A percentile compares a stretch with the other conserved stretches of the same genome.
phyloP scores from a whole-genome alignment of 2,113 vertebrate species.

The Silurus meridionalis region DNA sequence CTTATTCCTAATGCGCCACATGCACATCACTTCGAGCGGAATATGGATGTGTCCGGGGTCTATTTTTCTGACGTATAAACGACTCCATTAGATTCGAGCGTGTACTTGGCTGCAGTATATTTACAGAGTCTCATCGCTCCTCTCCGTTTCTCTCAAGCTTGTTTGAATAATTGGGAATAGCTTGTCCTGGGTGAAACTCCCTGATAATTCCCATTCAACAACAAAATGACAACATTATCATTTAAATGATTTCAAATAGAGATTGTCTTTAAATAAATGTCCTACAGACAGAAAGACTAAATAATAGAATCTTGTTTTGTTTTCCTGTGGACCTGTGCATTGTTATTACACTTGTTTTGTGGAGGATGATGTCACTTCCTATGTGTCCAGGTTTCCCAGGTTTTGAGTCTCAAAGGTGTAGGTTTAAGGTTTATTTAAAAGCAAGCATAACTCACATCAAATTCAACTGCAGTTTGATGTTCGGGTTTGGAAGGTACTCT shows the following conservation, averaged over 20 bases:
- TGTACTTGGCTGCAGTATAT: slow-evolving; percentile 28
- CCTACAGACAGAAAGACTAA: slow-evolving; percentile 6
- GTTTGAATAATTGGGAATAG: slow-evolving; percentile 43
- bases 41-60: slow-evolving; percentile 37
- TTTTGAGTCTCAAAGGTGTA: background rate
- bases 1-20: slow-evolving; percentile 17
- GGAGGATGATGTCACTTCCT: slow-evolving; percentile 16
- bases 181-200: slow-evolving; percentile 34
- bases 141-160: slow-evolving; percentile 38
- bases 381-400: background rate
- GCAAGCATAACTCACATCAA: background rate
- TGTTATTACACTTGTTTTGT: slow-evolving; percentile 14
- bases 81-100: slow-evolving; percentile 45
- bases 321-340: slow-evolving; percentile 22
- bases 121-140: slow-evolving; percentile 31
- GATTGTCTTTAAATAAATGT: background rate
- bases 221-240: slow-evolving; percentile 46
- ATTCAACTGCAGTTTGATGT: background rate
- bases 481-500: background rate
- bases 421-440: background rate
- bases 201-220: slow-evolving; percentile 41
- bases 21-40: slow-evolving; percentile 34
- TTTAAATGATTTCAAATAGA: slow-evolving; percentile 33
- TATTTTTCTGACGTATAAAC: slow-evolving; percentile 46
- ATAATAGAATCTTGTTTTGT: slow-evolving; percentile 33